These are phyloP conservation scores for Dione juno DNA, from an alignment of 2,888 invertebrate genomes.

Conservation along the genomic window DNA sequence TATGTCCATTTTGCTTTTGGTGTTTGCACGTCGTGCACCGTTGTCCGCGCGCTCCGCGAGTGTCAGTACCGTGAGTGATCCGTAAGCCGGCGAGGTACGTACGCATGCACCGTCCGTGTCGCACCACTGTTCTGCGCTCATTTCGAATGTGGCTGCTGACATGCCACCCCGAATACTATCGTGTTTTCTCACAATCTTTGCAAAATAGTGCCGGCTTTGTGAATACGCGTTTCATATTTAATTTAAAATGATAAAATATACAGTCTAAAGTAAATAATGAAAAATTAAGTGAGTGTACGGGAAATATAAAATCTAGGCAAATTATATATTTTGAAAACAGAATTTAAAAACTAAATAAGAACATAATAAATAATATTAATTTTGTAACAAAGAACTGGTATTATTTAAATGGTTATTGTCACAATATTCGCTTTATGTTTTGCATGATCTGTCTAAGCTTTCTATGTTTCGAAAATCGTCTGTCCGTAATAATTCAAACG, in stretches of 20 bases:
- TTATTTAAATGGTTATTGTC: constrained; percentile 33
- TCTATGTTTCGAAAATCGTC: constrained; percentile 45
- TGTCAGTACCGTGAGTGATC: constrained; percentile 67
- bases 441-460: constrained; percentile 53
- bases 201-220: constrained; percentile 43
- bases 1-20: constrained; percentile 83
- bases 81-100: constrained; percentile 63
- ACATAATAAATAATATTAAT: neutral
- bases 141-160: constrained; percentile 52
- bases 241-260: constrained; percentile 20
- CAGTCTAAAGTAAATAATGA: neutral
- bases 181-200: constrained; percentile 30
- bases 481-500: constrained; percentile 28
- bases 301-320: constrained; percentile 25
- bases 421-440: constrained; percentile 50
- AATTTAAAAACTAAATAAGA: neutral
- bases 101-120: constrained; percentile 67
- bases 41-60: constrained; percentile 71
- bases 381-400: constrained; percentile 9
- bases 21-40: constrained; percentile 72
- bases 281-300: constrained; percentile 38
- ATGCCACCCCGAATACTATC: constrained; percentile 44
- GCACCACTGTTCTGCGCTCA: constrained; percentile 52
- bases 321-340: neutral
- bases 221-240: constrained; percentile 32